Conservation (phyloP, 2,888 invertebrate species). For the Agrypnus murinus region DNA sequence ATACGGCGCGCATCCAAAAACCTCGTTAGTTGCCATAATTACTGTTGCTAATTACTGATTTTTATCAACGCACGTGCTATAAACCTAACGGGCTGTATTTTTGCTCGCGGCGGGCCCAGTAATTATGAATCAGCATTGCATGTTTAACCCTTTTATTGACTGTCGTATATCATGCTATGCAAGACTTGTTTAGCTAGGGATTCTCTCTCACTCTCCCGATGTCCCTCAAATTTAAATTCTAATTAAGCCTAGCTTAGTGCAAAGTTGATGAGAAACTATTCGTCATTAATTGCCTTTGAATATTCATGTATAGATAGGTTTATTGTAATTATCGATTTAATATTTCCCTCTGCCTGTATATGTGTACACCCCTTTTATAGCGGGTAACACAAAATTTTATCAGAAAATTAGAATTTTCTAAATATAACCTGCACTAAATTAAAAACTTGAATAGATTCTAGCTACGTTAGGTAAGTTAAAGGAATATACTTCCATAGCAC, state of each 20-base stretch:
- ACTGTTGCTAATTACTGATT: constrained; percentile 72
- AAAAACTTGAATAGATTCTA: too few species aligned
- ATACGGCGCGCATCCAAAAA: constrained; percentile 63
- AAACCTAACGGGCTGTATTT: constrained; percentile 65
- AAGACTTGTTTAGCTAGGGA: constrained; percentile 49
- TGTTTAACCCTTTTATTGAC: constrained; percentile 70
- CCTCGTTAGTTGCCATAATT: constrained; percentile 72
- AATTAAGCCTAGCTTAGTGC: constrained; percentile 52
- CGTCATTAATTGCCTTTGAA: constrained; percentile 51
- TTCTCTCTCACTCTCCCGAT: constrained; percentile 41
- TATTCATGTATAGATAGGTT: constrained; percentile 47
- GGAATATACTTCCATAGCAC: too few species aligned
- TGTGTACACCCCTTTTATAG: too few species aligned
- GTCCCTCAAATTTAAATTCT: constrained; percentile 58
- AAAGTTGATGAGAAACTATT: constrained; percentile 51
- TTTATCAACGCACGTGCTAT: constrained; percentile 71
- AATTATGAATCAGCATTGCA: constrained; percentile 70
- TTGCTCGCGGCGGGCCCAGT: constrained; percentile 62
- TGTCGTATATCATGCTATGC: constrained; percentile 67
- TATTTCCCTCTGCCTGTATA: too few species aligned
- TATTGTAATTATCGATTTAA: constrained; percentile 46
- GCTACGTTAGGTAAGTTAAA: too few species aligned
- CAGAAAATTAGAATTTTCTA: too few species aligned
- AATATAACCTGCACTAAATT: too few species aligned
- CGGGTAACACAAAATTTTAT: too few species aligned